Evolutionary conservation across 2,113 vertebrate species (phyloP).

Genomic region (Dryoscopus gambensis): DNA sequence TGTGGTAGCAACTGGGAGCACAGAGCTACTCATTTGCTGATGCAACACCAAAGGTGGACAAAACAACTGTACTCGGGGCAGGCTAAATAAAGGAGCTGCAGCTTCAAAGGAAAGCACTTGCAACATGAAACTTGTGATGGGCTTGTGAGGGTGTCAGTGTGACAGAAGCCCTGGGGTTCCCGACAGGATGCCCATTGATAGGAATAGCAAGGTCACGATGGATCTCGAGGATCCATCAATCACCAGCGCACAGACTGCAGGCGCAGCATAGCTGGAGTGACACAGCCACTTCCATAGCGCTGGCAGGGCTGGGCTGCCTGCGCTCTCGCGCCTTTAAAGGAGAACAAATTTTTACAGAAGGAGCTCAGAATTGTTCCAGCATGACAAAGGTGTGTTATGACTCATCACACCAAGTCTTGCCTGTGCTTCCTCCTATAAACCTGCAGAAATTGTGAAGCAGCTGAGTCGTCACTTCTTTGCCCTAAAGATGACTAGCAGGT

Average conservation of each 20-base stretch:
- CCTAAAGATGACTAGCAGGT: background rate
- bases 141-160: constrained; percentile 6
- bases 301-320: background rate
- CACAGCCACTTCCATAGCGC: background rate
- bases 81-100: background rate
- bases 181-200: background rate
- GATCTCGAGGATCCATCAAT: constrained; percentile 15
- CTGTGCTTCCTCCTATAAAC: background rate
- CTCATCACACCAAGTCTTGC: background rate
- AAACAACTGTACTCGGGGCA: background rate
- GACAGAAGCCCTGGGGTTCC: constrained; percentile 15
- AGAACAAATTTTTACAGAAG: background rate
- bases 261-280: background rate
- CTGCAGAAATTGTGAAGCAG: background rate
- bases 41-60: background rate
- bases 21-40: background rate
- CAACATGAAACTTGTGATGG: background rate
- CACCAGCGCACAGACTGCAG: background rate
- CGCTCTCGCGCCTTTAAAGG: background rate
- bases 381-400: background rate
- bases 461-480: background rate
- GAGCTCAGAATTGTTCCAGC: background rate
- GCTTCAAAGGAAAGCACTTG: constrained; percentile 20
- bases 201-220: background rate
- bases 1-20: background rate